Evolutionary conservation across 2,797 vertebrate genomes (phyloP).

Genomic region (Amniataba percoides): DNA sequence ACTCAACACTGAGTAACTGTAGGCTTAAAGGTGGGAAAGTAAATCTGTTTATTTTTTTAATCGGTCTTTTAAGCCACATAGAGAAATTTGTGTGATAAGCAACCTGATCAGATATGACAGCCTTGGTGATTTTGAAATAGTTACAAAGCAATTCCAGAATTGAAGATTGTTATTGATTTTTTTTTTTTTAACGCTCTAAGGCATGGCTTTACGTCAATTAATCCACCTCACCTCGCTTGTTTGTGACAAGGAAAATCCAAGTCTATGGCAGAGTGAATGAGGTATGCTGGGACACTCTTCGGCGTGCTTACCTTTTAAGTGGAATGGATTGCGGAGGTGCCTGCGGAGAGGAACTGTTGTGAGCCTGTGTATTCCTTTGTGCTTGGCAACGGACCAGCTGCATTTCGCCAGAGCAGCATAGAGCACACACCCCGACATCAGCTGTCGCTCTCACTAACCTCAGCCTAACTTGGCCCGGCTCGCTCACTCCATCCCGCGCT

Average conservation of each 20-base stretch:
- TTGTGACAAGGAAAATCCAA: slow-evolving; percentile 34
- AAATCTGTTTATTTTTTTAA: slow-evolving; percentile 2
- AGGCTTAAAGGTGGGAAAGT: neutral
- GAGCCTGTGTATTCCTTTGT: slow-evolving; percentile 74
- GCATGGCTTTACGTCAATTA: slow-evolving; percentile 48
- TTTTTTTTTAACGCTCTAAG: slow-evolving; percentile 28
- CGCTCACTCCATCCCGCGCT: slow-evolving; percentile 28
- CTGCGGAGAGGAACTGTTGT: slow-evolving; percentile 77
- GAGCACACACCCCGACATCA: slow-evolving; percentile 79
- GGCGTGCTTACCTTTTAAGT: slow-evolving; percentile 66
- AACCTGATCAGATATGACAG: slow-evolving; percentile 41
- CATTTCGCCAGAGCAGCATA: slow-evolving; percentile 68
- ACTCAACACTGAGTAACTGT: slow-evolving; percentile 13
- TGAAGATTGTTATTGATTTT: slow-evolving; percentile 70
- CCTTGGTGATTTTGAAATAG: slow-evolving; percentile 49
- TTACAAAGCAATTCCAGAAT: slow-evolving; percentile 60
- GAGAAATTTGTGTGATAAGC: slow-evolving; percentile 19
- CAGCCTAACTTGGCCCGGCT: slow-evolving; percentile 45
- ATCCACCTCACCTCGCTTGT: slow-evolving; percentile 42
- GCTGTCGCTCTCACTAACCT: slow-evolving; percentile 82
- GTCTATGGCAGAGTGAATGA: slow-evolving; percentile 27
- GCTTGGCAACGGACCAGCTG: slow-evolving; percentile 83
- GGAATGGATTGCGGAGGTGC: slow-evolving; percentile 69
- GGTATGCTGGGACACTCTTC: slow-evolving; percentile 34
- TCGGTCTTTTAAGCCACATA: neutral